Base-by-base conservation (phyloP, 2,797 vertebrate genomes). In the Gambelia wislizenii region DNA sequence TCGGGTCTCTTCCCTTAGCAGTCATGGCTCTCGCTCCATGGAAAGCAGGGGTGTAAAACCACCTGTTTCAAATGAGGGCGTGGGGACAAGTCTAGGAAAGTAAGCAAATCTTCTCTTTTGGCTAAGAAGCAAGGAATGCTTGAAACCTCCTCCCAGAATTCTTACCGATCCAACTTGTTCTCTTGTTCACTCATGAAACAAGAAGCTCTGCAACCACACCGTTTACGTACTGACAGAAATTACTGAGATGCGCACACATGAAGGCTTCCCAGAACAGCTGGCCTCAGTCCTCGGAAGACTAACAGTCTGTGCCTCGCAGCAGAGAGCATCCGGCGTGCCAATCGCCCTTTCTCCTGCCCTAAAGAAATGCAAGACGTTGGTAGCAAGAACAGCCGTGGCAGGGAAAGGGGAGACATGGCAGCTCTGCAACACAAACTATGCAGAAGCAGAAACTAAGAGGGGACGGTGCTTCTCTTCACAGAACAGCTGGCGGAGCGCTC, bases 251-350 rank as follows among this genome's bases (percentile, higher is more conserved):
- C 75, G 20, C 42, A 77, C 89, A 69, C 84, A 49, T 27, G 85
- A 77, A 82, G n/a, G 84, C 74, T 72, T 64, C 79, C 74, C 61
- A 9, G 54, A 56, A 84, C 79, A 91, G 33, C 84, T 54, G 36
- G 78, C 72, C 64, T 83, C 54, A 69, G 77, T 56, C 79, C 74
- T 72, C 20, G 83, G 82, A 91, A 88, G 87, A 88, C 90, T 59
- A 82, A 80, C 86, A 88, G 83, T 82, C 59, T 85, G 69, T 80
- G 54, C 70, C 78, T 69, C 78, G 52, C 36, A 10, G 8, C 20
- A 18, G 52, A 30, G 56, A 39, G 36, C 75, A 1, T n/a, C 44
- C 67, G 14, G 22, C 13, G 69, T 72, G 69, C n/a, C 64, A 33
- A 59, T 33, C 49, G n/a, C 83, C 85, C 76, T 77, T n/a, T 20